A percentile compares a stretch with the other conserved stretches of the same genome.
phyloP scores from a whole-genome alignment of 1,140 invertebrate genomes.

The Temnothorax curvispinosus region DNA sequence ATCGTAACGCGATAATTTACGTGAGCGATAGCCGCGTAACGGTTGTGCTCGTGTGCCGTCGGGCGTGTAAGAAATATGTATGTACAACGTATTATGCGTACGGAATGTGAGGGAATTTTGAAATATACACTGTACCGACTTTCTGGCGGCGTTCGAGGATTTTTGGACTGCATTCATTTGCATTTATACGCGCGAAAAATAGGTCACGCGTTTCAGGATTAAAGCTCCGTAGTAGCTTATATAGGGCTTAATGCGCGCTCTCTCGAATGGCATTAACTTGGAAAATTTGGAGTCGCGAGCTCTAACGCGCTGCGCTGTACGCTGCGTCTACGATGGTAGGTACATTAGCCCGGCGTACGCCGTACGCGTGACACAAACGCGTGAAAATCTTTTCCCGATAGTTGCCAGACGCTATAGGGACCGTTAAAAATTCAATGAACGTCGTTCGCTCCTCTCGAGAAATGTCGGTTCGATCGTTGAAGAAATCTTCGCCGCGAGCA shows the following conservation, averaged over 20 bases:
- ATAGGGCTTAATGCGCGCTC: conserved; percentile 6
- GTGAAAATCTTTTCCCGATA: background rate
- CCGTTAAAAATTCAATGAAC: conserved; percentile 11
- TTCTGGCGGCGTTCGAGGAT: background rate
- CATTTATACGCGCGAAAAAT: conserved; percentile 16
- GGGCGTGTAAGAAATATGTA: background rate
- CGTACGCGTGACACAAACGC: background rate
- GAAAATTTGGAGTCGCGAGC: conserved; percentile 43
- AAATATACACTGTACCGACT: background rate
- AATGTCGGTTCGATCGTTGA: background rate
- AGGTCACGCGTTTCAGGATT: conserved; percentile 23
- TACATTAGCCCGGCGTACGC: background rate
- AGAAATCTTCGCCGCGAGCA: background rate
- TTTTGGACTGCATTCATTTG: conserved; percentile 4
- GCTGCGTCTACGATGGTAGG: background rate
- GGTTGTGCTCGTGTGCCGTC: background rate
- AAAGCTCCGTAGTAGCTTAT: conserved; percentile 18
- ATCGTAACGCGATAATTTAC: background rate
- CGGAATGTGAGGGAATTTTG: background rate
- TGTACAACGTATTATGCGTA: too few species aligned
- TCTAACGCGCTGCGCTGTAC: background rate
- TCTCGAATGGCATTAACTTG: conserved; percentile 49
- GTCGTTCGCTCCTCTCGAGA: background rate
- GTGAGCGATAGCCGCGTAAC: background rate
- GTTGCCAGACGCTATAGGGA: background rate